A percentile compares a stretch with the other conserved stretches of the same genome.
These are phyloP conservation scores for Eilema depressum DNA, from an alignment of 2,888 invertebrate genomes.

Conservation along the genomic window DNA sequence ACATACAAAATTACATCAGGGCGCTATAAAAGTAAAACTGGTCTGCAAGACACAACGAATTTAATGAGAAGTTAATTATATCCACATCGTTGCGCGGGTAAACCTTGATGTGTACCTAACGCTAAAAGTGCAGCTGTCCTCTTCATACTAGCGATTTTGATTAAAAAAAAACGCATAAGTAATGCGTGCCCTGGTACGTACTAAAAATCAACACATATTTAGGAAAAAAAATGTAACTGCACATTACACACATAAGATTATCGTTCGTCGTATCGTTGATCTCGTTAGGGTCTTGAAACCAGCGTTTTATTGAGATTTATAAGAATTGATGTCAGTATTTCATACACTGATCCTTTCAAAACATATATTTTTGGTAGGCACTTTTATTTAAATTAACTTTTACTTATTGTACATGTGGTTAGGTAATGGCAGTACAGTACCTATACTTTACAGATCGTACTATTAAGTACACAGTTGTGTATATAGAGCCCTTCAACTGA, in stretches of 20 bases:
- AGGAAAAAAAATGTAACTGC: not conserved
- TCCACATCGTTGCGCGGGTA: too few relatives aligned
- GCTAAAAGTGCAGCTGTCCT: not conserved
- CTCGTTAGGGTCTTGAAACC: not conserved
- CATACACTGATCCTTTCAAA: not conserved
- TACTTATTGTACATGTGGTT: not conserved
- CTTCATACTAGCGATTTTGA: not conserved
- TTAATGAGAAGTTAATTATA: too few relatives aligned
- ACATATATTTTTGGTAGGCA: not conserved
- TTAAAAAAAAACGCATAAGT: too few relatives aligned
- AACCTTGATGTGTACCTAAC: too few relatives aligned
- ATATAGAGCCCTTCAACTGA: slow-evolving; percentile 25
- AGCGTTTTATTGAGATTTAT: not conserved
- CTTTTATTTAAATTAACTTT: not conserved
- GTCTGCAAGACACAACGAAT: too few relatives aligned
- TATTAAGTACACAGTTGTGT: not conserved
- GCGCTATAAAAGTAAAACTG: too few relatives aligned
- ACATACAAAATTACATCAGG: too few relatives aligned
- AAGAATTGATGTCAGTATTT: not conserved
- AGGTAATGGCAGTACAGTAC: not conserved
- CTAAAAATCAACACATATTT: not conserved
- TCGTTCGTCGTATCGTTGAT: not conserved
- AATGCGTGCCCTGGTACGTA: not conserved
- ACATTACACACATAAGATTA: not conserved
- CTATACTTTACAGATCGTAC: not conserved